Conservation (phyloP, 2,113 vertebrate species). For the Podilymbus podiceps region DNA sequence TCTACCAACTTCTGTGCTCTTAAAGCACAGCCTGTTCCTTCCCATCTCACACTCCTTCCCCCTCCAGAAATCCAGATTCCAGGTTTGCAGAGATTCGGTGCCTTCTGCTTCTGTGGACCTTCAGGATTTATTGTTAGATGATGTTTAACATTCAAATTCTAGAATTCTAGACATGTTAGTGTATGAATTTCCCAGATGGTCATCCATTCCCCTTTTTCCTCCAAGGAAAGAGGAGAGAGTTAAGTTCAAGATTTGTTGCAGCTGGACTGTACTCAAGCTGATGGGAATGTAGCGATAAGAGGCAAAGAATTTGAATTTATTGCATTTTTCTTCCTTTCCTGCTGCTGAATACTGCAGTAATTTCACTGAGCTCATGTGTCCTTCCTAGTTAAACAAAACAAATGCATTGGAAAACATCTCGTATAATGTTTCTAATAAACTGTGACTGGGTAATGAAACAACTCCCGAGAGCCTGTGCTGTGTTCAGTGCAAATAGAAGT, state of each 20-base stretch:
- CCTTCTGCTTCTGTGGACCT: background rate
- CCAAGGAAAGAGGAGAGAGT: slow-evolving; percentile 15
- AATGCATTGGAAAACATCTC: background rate
- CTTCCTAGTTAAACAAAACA: background rate
- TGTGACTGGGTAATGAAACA: background rate
- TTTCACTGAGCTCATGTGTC: slow-evolving; percentile 17
- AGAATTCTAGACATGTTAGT: background rate
- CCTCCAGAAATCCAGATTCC: background rate
- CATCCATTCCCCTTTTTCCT: background rate
- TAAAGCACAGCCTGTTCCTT: background rate
- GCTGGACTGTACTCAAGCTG: slow-evolving; percentile 59
- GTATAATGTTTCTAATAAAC: background rate
- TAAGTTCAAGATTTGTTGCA: slow-evolving; percentile 58
- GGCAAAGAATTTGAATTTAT: slow-evolving; percentile 60
- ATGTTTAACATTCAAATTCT: background rate
- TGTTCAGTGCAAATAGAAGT: background rate
- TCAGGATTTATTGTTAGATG: background rate
- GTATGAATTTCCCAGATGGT: background rate
- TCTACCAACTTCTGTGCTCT: background rate
- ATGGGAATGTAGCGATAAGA: slow-evolving; percentile 69
- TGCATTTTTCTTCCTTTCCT: slow-evolving; percentile 35
- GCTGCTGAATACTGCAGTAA: slow-evolving; percentile 45
- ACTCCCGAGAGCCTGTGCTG: background rate
- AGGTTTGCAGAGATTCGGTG: background rate
- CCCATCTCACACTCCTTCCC: background rate